A percentile compares a stretch with the other conserved stretches of the same genome.
Evolutionary conservation across 2,797 vertebrate genomes (phyloP).

Genomic region (Sebastes minor): DNA sequence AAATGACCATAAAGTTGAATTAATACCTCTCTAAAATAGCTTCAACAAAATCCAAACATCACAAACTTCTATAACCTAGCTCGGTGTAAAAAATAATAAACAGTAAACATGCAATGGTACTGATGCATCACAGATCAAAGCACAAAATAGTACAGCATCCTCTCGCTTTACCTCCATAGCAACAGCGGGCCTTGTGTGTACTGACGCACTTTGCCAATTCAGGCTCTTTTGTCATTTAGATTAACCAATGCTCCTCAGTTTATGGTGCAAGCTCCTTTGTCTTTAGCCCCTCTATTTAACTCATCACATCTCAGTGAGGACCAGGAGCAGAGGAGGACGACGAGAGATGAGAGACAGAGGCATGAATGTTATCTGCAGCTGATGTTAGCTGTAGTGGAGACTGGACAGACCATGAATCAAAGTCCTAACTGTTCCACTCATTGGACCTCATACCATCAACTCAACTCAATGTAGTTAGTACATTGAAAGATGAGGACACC

Average conservation of each 20-base stretch:
- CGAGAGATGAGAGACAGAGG: constrained; percentile 1
- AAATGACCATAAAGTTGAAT: neutral
- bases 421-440: constrained; percentile 3
- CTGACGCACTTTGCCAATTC: constrained; percentile 69
- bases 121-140: constrained; percentile 63
- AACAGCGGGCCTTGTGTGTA: constrained; percentile 68
- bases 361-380: neutral
- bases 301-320: constrained; percentile 35
- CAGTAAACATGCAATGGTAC: constrained; percentile 25
- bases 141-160: constrained; percentile 48
- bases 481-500: constrained; percentile 68
- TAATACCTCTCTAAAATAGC: neutral
- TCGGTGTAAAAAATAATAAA: neutral
- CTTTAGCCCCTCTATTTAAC: constrained; percentile 53
- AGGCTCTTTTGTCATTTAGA: constrained; percentile 84
- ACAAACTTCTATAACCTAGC: neutral
- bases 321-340: constrained; percentile 19
- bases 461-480: neutral
- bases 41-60: neutral
- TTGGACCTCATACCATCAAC: constrained; percentile 12
- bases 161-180: constrained; percentile 74
- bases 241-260: constrained; percentile 69
- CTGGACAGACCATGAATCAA: constrained; percentile 4
- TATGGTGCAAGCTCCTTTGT: constrained; percentile 66
- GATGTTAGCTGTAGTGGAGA: neutral